Percentiles rank a stretch among this genome's conserved stretches.
phyloP scores from a whole-genome alignment of 2,888 invertebrate species.

The Thecophora atra region DNA sequence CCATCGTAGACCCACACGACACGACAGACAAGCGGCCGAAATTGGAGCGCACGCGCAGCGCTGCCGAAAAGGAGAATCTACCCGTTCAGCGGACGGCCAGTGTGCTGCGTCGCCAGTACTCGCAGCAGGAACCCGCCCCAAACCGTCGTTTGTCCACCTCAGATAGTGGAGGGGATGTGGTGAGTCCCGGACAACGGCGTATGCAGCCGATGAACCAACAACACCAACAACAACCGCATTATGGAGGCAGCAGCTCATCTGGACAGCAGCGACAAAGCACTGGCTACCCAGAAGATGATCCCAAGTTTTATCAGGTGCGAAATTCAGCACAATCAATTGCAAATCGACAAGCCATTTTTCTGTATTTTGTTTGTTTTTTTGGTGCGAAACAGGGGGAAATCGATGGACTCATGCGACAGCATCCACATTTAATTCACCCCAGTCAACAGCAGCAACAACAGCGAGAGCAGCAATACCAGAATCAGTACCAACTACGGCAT shows the following conservation, averaged over 20 bases:
- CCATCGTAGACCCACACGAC: conserved; percentile 67
- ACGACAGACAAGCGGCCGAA: conserved; percentile 83
- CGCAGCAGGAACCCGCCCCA: conserved; percentile 78
- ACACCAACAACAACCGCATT: conserved; percentile 62
- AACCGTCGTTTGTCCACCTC: conserved; percentile 69
- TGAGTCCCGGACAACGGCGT: conserved; percentile 61
- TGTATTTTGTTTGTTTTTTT: not conserved
- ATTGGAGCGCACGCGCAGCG: conserved; percentile 85
- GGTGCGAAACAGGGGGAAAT: conserved; percentile 72
- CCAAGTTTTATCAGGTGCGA: conserved; percentile 69
- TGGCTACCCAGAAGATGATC: conserved; percentile 73
- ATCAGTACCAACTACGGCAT: conserved; percentile 69
- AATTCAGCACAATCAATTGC: not conserved
- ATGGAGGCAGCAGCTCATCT: conserved; percentile 42
- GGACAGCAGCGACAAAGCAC: conserved; percentile 67
- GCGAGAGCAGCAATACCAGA: conserved; percentile 54
- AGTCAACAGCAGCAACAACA: conserved; percentile 68
- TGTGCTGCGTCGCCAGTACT: conserved; percentile 82
- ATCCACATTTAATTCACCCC: conserved; percentile 78
- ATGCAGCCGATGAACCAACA: conserved; percentile 58
- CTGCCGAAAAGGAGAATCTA: conserved; percentile 86
- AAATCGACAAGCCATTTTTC: not conserved
- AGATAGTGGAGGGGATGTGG: conserved; percentile 68
- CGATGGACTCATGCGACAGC: conserved; percentile 82
- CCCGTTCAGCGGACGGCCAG: conserved; percentile 81